These are phyloP conservation scores for Drusus annulatus DNA, from an alignment of 1,140 invertebrate genomes.

Conservation along the genomic window DNA sequence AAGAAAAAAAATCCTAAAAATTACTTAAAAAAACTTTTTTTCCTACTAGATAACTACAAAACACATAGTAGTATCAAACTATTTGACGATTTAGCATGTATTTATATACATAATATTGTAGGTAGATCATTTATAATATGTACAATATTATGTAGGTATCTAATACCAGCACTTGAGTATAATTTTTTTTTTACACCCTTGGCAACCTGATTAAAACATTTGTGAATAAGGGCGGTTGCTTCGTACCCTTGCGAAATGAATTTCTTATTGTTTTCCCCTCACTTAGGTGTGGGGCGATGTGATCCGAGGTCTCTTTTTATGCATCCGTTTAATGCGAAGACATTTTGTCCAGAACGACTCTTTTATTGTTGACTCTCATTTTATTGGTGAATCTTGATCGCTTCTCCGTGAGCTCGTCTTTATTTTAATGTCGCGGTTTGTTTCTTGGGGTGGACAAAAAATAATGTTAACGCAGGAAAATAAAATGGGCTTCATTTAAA, in stretches of 20 bases:
- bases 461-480: constrained; percentile 40
- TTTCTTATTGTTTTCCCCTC: constrained; percentile 41
- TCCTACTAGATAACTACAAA: too few species aligned
- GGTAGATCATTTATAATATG: too few species aligned
- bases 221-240: neutral
- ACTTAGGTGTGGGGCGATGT: constrained; percentile 39
- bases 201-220: constrained; percentile 11
- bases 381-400: constrained; percentile 50
- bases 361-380: constrained; percentile 50
- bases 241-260: constrained; percentile 29
- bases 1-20: too few species aligned
- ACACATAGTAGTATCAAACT: too few species aligned
- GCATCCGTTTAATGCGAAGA: constrained; percentile 50
- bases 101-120: too few species aligned
- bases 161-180: too few species aligned
- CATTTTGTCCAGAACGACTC: constrained; percentile 47
- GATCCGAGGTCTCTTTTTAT: constrained; percentile 43
- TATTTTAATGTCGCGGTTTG: constrained; percentile 44
- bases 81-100: too few species aligned
- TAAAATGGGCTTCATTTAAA: constrained; percentile 26
- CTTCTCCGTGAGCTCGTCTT: constrained; percentile 38
- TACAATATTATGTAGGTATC: too few species aligned
- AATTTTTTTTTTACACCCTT: too few species aligned
- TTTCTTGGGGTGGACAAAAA: constrained; percentile 37
- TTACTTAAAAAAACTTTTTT: too few species aligned